Evolutionary conservation across 2,888 invertebrate species (phyloP).

Genomic region (Pachycephus smyrnensis): DNA sequence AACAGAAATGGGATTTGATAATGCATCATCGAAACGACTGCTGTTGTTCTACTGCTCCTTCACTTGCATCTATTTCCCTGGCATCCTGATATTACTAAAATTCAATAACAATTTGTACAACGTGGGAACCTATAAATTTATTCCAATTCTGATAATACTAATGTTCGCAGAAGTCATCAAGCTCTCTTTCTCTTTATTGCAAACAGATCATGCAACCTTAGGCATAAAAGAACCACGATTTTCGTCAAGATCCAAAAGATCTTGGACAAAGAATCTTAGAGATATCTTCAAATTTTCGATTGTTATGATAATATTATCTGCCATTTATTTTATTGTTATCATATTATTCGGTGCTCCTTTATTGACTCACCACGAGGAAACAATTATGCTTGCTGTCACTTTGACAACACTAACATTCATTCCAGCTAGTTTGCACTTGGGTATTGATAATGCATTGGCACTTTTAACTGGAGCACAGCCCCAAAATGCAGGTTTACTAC

Average conservation of each 20-base stretch:
- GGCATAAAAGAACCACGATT: conserved; percentile 57
- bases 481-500: conserved; percentile 62
- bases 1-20: conserved; percentile 36
- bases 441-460: conserved; percentile 71
- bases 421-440: conserved; percentile 74
- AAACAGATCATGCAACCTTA: conserved; percentile 44
- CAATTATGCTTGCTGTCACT: conserved; percentile 75
- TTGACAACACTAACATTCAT: conserved; percentile 74
- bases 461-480: conserved; percentile 70
- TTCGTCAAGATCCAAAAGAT: conserved; percentile 65
- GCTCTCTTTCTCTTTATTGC: conserved; percentile 54
- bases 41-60: conserved; percentile 69
- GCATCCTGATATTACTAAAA: conserved; percentile 71
- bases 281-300: conserved; percentile 70
- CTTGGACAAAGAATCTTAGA: conserved; percentile 66
- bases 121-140: conserved; percentile 70
- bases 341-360: conserved; percentile 79
- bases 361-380: conserved; percentile 75
- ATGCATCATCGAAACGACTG: conserved; percentile 47
- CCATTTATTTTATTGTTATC: conserved; percentile 72
- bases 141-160: conserved; percentile 61
- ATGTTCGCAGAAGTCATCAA: conserved; percentile 72
- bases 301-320: conserved; percentile 67
- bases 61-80: conserved; percentile 75
- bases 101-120: conserved; percentile 72